Conservation (phyloP, 1,140 invertebrate genomes). For the Neuroterus valhalla region DNA sequence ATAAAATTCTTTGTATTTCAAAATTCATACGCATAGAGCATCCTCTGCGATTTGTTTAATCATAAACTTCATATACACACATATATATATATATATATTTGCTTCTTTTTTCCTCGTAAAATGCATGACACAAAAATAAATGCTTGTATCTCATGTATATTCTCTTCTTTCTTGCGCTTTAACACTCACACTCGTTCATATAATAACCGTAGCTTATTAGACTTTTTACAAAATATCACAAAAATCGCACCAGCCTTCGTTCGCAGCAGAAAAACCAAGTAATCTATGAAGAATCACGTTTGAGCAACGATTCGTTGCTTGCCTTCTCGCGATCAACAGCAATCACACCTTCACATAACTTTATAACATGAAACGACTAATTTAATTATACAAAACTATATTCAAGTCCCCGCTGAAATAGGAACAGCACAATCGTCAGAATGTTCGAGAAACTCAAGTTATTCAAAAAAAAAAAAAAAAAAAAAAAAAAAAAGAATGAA, state of each 20-base stretch:
- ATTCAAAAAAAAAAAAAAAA: constrained; percentile 29
- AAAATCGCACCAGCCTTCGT: constrained; percentile 74
- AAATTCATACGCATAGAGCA: constrained; percentile 39
- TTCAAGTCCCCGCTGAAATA: constrained; percentile 33
- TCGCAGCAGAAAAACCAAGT: constrained; percentile 64
- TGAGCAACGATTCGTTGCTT: constrained; percentile 27
- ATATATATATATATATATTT: constrained; percentile 27
- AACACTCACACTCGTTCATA: constrained; percentile 35
- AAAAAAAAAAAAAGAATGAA: no score
- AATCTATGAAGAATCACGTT: constrained; percentile 39
- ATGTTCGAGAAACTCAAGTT: constrained; percentile 41
- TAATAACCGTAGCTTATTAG: constrained; percentile 52
- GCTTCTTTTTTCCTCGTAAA: constrained; percentile 61
- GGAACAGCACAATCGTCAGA: constrained; percentile 37
- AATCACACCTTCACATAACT: constrained; percentile 34
- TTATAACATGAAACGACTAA: constrained; percentile 33
- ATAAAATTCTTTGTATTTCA: constrained; percentile 1
- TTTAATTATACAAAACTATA: constrained; percentile 33
- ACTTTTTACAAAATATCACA: constrained; percentile 75
- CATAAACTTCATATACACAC: constrained; percentile 43
- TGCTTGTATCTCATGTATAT: constrained; percentile 61
- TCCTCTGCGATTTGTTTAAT: constrained; percentile 41
- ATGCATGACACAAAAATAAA: constrained; percentile 75
- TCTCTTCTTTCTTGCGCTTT: constrained; percentile 42
- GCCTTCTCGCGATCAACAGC: constrained; percentile 18